These are phyloP conservation scores for Drosophila paucipuncta DNA, from an alignment of 2,888 invertebrate species.

Conservation along the genomic window DNA sequence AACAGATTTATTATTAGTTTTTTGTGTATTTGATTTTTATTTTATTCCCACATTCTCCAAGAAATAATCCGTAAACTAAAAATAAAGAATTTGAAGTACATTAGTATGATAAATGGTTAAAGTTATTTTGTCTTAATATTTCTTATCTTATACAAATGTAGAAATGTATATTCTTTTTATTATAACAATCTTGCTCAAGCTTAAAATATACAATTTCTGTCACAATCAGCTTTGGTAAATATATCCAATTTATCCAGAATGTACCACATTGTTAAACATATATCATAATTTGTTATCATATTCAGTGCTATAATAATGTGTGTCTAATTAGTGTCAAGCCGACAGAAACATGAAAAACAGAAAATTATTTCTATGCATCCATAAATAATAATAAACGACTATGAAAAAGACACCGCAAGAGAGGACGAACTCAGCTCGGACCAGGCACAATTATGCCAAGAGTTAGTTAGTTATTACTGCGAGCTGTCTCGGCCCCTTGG, in stretches of 20 bases:
- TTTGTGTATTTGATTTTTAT: no score
- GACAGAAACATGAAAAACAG: constrained; percentile 3
- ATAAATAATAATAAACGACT: constrained; percentile 67
- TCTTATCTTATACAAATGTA: background rate
- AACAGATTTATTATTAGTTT: background rate
- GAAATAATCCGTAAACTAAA: no score
- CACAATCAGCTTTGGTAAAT: background rate
- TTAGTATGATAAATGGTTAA: background rate
- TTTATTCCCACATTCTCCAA: no score
- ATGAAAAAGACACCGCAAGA: constrained; percentile 10
- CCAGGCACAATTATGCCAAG: constrained; percentile 53
- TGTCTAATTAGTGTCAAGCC: constrained; percentile 37
- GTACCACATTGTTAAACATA: background rate
- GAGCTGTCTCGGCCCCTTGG: constrained; percentile 35
- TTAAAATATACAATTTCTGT: background rate
- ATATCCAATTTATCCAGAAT: background rate
- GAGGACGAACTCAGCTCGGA: constrained; percentile 1
- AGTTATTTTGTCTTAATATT: background rate
- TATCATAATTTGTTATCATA: background rate
- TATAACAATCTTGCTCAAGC: background rate
- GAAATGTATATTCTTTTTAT: background rate
- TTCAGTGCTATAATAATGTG: constrained; percentile 8
- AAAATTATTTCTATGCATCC: constrained; percentile 13
- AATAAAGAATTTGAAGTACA: no score
- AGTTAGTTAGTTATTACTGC: constrained; percentile 68